Conservation (phyloP, 2,888 invertebrate genomes). For the Melipona bicolor region DNA sequence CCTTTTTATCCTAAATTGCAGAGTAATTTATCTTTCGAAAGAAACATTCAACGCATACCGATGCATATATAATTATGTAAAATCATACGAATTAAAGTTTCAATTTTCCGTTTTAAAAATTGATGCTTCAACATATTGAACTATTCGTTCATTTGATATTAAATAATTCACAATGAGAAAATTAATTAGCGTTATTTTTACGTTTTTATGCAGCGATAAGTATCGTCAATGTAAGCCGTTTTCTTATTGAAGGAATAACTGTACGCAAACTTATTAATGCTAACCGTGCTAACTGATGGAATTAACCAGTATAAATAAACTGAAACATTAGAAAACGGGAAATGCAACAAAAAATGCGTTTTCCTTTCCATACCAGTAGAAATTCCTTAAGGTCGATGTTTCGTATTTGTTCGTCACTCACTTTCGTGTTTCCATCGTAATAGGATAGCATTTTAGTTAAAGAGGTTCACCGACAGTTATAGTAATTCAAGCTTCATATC, state of each 20-base stretch:
- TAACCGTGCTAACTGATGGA: neutral
- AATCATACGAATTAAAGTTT: neutral
- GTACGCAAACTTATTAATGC: conserved; percentile 11
- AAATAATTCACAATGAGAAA: neutral
- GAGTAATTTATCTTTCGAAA: neutral
- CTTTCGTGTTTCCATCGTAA: conserved; percentile 41
- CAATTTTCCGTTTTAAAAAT: neutral
- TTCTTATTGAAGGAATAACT: conserved; percentile 21
- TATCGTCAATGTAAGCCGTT: conserved; percentile 7
- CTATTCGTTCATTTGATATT: neutral
- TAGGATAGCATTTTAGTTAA: conserved; percentile 39
- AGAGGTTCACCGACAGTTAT: conserved; percentile 26
- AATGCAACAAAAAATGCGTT: conserved; percentile 36
- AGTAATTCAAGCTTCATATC: conserved; percentile 30
- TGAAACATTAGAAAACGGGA: conserved; percentile 35
- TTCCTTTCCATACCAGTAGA: conserved; percentile 25
- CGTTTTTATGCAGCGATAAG: neutral
- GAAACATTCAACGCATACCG: too few species aligned
- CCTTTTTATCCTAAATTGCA: neutral
- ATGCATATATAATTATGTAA: neutral
- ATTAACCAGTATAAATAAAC: conserved; percentile 9
- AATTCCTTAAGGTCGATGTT: conserved; percentile 17
- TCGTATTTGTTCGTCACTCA: conserved; percentile 47
- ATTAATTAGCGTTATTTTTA: neutral
- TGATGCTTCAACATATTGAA: neutral